These are phyloP conservation scores for Oopsacas minuta DNA, from an alignment of 37 sponge, comb jelly and placozoan genomes.

Conservation along the genomic window DNA sequence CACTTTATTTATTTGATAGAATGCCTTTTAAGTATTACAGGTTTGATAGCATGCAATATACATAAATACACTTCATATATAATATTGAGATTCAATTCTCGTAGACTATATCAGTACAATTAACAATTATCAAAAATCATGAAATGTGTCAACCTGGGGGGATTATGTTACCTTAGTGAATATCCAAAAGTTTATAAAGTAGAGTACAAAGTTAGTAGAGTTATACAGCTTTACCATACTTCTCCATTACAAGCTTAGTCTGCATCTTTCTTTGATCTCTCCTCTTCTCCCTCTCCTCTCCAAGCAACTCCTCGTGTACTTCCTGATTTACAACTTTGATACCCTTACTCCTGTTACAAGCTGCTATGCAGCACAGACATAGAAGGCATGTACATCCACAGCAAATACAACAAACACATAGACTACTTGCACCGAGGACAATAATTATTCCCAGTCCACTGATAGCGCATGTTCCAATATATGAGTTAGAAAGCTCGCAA, in stretches of 20 bases:
- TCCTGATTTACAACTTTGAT: background rate
- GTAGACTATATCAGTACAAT: too few species aligned
- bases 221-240: background rate
- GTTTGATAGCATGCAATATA: too few species aligned
- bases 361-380: background rate
- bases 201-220: background rate
- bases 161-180: too few species aligned
- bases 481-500: background rate
- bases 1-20: too few species aligned
- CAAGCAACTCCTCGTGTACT: background rate
- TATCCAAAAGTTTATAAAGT: too few species aligned
- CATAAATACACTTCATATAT: too few species aligned
- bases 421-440: background rate
- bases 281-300: background rate
- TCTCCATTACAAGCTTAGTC: background rate
- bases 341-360: background rate
- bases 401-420: background rate
- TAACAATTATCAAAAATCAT: too few species aligned
- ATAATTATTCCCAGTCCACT: background rate
- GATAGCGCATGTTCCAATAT: background rate
- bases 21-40: too few species aligned
- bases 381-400: background rate
- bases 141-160: too few species aligned
- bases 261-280: background rate
- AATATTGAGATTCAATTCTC: too few species aligned